Base-by-base conservation (phyloP, 1,140 invertebrate species). In the Philotrypesis tridentata region DNA sequence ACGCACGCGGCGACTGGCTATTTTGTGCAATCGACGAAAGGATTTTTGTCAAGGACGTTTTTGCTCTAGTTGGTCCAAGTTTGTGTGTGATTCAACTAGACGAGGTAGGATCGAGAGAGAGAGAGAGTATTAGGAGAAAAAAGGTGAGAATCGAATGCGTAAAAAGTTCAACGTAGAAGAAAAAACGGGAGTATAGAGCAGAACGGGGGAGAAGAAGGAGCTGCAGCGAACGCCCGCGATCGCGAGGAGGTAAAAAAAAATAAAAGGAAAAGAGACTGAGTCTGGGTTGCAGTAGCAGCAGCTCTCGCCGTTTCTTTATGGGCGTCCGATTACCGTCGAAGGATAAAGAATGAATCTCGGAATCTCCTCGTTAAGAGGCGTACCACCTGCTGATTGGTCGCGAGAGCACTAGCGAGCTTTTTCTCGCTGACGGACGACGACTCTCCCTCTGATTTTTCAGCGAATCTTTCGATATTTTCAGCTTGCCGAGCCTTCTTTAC, bases 381-480 rank as follows among this genome's bases (percentile, higher is more conserved):
- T 85, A 87, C 84, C 85, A 85, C 85, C 84, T 83, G 84, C 86
- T 85, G 86, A 86, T 86, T 86, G 85, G 83, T 40, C 55, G 78
- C 65, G 48, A 1, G 55, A 31, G 60, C 37, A 21, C 75, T 61
- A 61, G 74, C 55, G n/a, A n/a, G 65, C 79, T 80, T 80, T 80
- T 80, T 80, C 79, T 80, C 29, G 60, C 37, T 11, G 43, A 27
- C 25, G 74, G 12, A 29, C 23, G 12, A 29, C 23, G 73, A 11
- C 29, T 70, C 70, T 74, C 65, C 67, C 67, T 43, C 79, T 71
- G 80, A 84, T 84, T 85, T 85, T 87, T 86, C 80, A 76, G 31
- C 27, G 73, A 82, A 82, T 70, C 73, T 70, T 23, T 63, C 73
- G 73, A 82, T 82, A 82, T 82, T 76, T 77, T 48, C 67, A 82